phyloP scores from a whole-genome alignment of 1,140 invertebrate genomes.

The Danaus melanippus region DNA sequence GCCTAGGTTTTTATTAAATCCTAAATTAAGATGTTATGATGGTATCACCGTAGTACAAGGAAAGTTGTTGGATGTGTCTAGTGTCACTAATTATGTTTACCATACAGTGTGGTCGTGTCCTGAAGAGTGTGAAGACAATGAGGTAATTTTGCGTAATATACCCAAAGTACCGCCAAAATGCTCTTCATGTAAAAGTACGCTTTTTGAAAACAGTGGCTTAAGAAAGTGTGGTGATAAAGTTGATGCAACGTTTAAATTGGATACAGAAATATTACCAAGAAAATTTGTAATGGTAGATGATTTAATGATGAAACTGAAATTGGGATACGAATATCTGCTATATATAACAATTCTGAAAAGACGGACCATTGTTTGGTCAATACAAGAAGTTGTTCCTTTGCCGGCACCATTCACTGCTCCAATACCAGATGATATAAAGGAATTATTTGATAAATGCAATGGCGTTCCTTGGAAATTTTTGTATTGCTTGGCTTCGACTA shows the following conservation, averaged over 20 bases:
- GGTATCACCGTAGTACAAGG: slow-evolving; percentile 37
- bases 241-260: slow-evolving; percentile 37
- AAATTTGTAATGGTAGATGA: slow-evolving; percentile 41
- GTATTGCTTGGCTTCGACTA: slow-evolving; percentile 51
- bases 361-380: slow-evolving; percentile 33
- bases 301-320: slow-evolving; percentile 37
- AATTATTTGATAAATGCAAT: slow-evolving; percentile 39
- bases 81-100: slow-evolving; percentile 42
- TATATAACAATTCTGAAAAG: slow-evolving; percentile 38
- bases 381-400: slow-evolving; percentile 35
- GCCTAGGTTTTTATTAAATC: slow-evolving; percentile 25
- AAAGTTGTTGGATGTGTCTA: slow-evolving; percentile 39
- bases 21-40: slow-evolving; percentile 25
- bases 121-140: slow-evolving; percentile 59
- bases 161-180: slow-evolving; percentile 56
- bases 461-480: slow-evolving; percentile 54
- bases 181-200: slow-evolving; percentile 41
- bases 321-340: slow-evolving; percentile 38
- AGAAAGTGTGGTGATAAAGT: slow-evolving; percentile 53
- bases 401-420: slow-evolving; percentile 29
- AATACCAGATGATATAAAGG: slow-evolving; percentile 37
- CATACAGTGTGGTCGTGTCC: slow-evolving; percentile 64
- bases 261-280: slow-evolving; percentile 30
- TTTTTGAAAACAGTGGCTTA: slow-evolving; percentile 53
- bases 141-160: slow-evolving; percentile 51